Evolutionary conservation across 2,888 invertebrate genomes (phyloP), one percentile per base, ranked within the genome.

Genomic region (Hypomecis punctinalis): DNA sequence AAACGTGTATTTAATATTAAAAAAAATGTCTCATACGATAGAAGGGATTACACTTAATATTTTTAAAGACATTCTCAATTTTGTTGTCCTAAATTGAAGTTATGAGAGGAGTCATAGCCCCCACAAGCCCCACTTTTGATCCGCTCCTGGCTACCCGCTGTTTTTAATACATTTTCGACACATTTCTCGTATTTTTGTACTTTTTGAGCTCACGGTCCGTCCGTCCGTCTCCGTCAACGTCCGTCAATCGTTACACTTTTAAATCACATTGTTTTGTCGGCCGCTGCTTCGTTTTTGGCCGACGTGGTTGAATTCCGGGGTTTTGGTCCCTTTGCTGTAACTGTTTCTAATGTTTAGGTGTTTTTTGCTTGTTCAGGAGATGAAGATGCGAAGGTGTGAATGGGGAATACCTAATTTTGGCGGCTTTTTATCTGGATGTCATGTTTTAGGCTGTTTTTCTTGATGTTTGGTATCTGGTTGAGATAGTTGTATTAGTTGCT

Each of bases 211-310:
- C 54, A 11, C 60, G 61, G 67, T 55, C 61, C 51, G 57, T 55
- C 56, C 71, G 71, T 79, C 64, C 61, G 66, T 80, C 79, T 71
- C 66, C 76, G 80, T 79, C 80, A 78, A 56, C 51, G 79, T 80
- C 79, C 69, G 76, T 66, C 68, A 52, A 67, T 61, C 35, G 70
- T 73, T 72, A 68, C 52, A 73, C 71, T 73, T 75, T 73, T 64
- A 73, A 71, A 75, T 72, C 64, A 60, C 60, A 56, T 64, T 64
- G 64, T 54, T 54, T 54, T 54, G 43, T 43, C 33, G 6, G 6
- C 42, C 5, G 3, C 39, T 52, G 13, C 8, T 23, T 11, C 39
- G 6, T n/a, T 52, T 43, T 51, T 6, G 13, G 49, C 36, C 23
- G 52, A 59, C 54, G 54, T 59, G 63, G 40, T n/a, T 49, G 63